phyloP scores from a whole-genome alignment of 2,888 invertebrate species.

The Polydrusus cervinus region DNA sequence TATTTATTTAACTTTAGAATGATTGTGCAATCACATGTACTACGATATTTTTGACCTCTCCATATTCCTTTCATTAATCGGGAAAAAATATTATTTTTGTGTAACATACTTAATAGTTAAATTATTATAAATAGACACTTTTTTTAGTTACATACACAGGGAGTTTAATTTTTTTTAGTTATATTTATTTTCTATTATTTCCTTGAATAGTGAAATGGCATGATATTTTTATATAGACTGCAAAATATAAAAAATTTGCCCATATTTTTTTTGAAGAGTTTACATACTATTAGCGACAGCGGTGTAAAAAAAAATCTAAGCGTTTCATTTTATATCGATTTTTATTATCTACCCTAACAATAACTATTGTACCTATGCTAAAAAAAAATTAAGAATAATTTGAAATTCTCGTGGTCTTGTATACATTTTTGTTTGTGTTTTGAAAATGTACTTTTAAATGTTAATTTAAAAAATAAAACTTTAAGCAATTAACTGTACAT shows the following conservation, averaged over 20 bases:
- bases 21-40: slow-evolving; percentile 33
- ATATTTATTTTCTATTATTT: neutral
- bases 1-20: slow-evolving; percentile 13
- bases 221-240: too few species aligned
- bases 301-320: too few species aligned
- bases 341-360: neutral
- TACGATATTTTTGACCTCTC: neutral
- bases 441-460: slow-evolving; percentile 29
- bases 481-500: slow-evolving; percentile 43
- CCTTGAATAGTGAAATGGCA: neutral
- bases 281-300: too few species aligned
- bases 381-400: neutral
- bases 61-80: neutral
- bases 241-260: too few species aligned
- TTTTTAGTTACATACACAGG: neutral
- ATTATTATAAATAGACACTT: too few species aligned
- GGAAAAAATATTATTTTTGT: too few species aligned
- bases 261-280: too few species aligned
- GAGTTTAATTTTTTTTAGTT: too few species aligned
- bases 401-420: neutral
- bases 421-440: neutral
- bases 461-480: slow-evolving; percentile 22
- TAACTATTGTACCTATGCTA: slow-evolving; percentile 1
- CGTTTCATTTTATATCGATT: neutral
- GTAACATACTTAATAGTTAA: too few species aligned